phyloP scores from a whole-genome alignment of 2,797 vertebrate species.

The Mus caroli region DNA sequence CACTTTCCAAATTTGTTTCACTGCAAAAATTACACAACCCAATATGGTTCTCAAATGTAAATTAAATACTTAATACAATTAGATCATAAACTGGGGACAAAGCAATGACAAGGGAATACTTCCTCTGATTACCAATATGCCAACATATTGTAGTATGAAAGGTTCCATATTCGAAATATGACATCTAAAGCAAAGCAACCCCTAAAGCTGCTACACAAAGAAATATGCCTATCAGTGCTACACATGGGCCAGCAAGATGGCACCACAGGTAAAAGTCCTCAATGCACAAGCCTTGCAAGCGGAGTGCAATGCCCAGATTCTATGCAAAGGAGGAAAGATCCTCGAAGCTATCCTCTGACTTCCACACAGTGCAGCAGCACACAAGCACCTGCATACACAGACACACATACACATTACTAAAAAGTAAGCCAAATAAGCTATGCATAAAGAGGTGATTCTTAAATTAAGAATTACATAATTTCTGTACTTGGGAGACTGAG shows the following conservation, averaged over 20 bases:
- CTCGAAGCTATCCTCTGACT: background rate
- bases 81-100: background rate
- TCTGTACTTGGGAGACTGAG: background rate
- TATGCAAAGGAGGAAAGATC: background rate
- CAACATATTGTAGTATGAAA: background rate
- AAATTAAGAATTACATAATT: background rate
- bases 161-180: background rate
- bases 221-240: background rate
- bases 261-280: no score
- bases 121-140: background rate
- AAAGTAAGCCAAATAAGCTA: background rate
- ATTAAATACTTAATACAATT: constrained; percentile 55
- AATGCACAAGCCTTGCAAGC: background rate
- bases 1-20: constrained; percentile 5
- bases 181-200: constrained; percentile 1
- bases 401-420: background rate
- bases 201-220: background rate
- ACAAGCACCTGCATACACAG: no score
- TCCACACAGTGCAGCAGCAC: background rate
- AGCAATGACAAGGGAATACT: background rate
- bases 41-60: constrained; percentile 33
- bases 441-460: background rate
- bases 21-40: constrained; percentile 33
- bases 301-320: background rate
- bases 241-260: background rate